Evolutionary conservation across 2,113 vertebrate genomes (phyloP).

Genomic region (Indri indri): DNA sequence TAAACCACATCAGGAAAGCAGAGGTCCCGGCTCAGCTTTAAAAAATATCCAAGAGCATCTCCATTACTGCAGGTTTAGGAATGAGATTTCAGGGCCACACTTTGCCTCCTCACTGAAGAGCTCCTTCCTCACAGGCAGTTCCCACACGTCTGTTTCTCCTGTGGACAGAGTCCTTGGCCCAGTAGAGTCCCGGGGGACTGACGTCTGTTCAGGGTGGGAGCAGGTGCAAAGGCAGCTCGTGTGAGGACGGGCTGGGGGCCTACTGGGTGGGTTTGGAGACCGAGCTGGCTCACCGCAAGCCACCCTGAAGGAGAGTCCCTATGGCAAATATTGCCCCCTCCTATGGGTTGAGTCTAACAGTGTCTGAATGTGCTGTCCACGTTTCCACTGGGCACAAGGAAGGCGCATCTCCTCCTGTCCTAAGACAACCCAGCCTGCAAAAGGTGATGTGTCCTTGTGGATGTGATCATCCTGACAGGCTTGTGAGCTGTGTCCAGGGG

Average conservation of each 20-base stretch:
- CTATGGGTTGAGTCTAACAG: background rate
- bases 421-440: background rate
- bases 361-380: rapidly evolving
- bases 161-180: background rate
- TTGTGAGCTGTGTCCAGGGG: background rate
- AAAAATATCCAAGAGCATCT: background rate
- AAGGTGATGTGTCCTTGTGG: too few species aligned
- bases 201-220: background rate
- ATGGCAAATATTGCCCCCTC: background rate
- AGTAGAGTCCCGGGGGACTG: background rate
- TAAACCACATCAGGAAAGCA: background rate
- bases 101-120: background rate
- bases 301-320: background rate
- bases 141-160: background rate
- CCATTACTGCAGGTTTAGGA: background rate
- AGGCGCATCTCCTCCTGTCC: background rate
- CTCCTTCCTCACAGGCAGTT: background rate
- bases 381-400: background rate
- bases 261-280: background rate
- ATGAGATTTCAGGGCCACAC: background rate
- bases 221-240: background rate
- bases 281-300: background rate
- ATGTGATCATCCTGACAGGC: rapidly evolving
- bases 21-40: background rate
- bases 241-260: background rate